A percentile compares a stretch with the other conserved stretches of the same genome.
Conservation (phyloP, 2,113 vertebrate genomes). For the Myrmecobius fasciatus region DNA sequence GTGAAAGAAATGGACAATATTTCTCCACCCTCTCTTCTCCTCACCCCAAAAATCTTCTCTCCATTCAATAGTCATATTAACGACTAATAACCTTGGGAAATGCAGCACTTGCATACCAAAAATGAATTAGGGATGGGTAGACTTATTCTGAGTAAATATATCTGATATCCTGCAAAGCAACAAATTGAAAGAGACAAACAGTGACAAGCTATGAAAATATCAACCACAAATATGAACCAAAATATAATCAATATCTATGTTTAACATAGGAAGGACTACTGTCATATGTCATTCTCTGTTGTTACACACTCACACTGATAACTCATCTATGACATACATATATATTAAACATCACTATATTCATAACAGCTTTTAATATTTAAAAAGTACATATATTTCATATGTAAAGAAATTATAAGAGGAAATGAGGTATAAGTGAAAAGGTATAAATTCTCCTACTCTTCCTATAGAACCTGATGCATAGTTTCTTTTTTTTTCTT, state of each 20-base stretch:
- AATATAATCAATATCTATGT: neutral
- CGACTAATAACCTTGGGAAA: neutral
- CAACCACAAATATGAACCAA: neutral
- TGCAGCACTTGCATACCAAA: neutral
- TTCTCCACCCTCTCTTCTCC: neutral
- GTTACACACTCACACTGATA: neutral
- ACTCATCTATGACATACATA: neutral
- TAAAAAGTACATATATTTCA: neutral
- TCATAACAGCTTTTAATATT: neutral
- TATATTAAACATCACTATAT: neutral
- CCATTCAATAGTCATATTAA: neutral
- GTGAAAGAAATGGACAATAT: slow-evolving; percentile 8
- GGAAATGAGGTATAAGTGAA: neutral
- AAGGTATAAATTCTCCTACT: neutral
- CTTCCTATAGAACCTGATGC: too few species aligned
- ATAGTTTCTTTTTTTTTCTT: too few species aligned
- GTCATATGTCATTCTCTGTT: neutral
- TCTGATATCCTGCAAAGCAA: slow-evolving; percentile 6
- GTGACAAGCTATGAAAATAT: neutral
- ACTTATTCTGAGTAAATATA: slow-evolving; percentile 13
- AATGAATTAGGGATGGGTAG: neutral
- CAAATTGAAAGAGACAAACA: neutral
- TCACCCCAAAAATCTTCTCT: neutral
- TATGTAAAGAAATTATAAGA: neutral
- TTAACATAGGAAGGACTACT: neutral